Percentiles rank a stretch among this genome's conserved stretches.
phyloP scores from a whole-genome alignment of 2,797 vertebrate species.

The Orestias chungarensis region DNA sequence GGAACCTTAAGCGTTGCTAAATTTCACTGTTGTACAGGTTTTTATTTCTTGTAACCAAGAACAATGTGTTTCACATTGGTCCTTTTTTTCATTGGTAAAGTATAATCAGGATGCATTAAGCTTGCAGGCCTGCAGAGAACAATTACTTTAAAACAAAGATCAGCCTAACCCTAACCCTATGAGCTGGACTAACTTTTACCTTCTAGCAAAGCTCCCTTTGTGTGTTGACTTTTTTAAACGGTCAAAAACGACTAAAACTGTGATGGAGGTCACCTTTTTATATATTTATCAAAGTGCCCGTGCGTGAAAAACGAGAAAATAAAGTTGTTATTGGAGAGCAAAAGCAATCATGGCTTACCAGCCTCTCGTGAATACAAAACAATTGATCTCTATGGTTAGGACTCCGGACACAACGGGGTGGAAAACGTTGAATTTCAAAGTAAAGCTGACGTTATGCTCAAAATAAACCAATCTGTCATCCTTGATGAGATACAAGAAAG shows the following conservation, averaged over 20 bases:
- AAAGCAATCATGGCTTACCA: slow-evolving; percentile 1
- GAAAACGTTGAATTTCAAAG: slow-evolving; percentile 27
- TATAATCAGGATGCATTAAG: slow-evolving; percentile 5
- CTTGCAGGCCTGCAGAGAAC: slow-evolving; percentile 33
- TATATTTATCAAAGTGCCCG: too few species aligned
- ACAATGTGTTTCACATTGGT: slow-evolving; percentile 1
- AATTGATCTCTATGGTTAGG: slow-evolving; percentile 12
- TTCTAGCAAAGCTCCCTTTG: neutral
- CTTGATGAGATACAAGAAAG: slow-evolving; percentile 49
- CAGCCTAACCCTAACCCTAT: slow-evolving; percentile 14
- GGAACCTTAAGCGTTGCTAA: neutral
- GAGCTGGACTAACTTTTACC: slow-evolving; percentile 5
- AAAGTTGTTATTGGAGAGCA: neutral
- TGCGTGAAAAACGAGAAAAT: neutral
- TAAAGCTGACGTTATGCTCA: slow-evolving; percentile 8
- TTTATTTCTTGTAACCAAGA: neutral
- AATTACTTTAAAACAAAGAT: slow-evolving; percentile 29
- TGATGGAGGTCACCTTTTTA: neutral
- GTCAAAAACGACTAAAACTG: neutral
- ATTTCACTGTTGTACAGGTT: neutral
- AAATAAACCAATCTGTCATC: slow-evolving; percentile 42
- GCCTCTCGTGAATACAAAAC: slow-evolving; percentile 25
- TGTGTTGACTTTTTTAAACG: neutral
- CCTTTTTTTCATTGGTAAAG: slow-evolving; percentile 27
- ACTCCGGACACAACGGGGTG: slow-evolving; percentile 11